Percentiles rank a stretch among this genome's conserved stretches.
phyloP scores from a whole-genome alignment of 1,140 invertebrate genomes.

The Melanaphis sacchari region DNA sequence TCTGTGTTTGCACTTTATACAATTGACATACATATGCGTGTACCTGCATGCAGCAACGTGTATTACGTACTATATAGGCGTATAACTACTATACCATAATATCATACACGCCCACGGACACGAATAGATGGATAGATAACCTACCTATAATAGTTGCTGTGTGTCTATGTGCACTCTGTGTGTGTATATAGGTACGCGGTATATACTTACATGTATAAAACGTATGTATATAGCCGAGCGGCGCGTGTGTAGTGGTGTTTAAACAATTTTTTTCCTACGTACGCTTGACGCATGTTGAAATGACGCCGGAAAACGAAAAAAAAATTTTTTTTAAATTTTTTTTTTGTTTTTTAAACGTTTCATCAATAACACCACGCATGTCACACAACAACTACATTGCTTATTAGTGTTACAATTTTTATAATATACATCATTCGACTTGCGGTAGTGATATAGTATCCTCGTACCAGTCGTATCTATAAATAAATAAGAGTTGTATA shows the following conservation, averaged over 20 bases:
- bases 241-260: background rate
- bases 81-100: background rate
- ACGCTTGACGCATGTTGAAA: background rate
- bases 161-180: background rate
- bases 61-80: background rate
- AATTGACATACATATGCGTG: constrained; percentile 9
- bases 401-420: background rate
- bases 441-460: too few species aligned
- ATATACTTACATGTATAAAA: too few species aligned
- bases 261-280: background rate
- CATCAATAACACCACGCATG: background rate
- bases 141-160: background rate
- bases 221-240: too few species aligned
- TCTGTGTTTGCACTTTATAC: background rate
- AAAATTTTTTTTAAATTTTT: background rate
- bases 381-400: background rate
- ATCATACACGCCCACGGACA: background rate
- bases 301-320: background rate
- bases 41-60: too few species aligned
- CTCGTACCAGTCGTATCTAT: too few species aligned
- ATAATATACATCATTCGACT: background rate
- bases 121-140: background rate
- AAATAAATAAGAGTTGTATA: too few species aligned
- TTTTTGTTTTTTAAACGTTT: background rate
- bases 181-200: background rate